phyloP scores from a whole-genome alignment of 2,113 vertebrate species.

The Girardinichthys multiradiatus region DNA sequence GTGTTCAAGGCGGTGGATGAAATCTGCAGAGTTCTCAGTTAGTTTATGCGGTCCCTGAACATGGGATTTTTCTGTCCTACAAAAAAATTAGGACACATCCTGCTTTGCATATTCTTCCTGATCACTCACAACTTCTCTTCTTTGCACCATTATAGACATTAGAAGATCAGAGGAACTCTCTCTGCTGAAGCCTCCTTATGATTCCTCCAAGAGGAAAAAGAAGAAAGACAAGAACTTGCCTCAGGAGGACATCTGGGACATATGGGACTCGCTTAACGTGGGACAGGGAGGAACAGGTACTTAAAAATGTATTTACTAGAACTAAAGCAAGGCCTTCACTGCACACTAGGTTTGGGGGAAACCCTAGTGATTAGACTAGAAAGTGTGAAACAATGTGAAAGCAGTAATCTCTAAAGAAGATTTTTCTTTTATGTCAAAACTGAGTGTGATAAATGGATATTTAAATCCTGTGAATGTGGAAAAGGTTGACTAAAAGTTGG shows the following conservation, averaged over 20 bases:
- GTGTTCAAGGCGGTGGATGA: constrained; percentile 92
- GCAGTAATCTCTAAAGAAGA: not conserved
- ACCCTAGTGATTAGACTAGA: not conserved
- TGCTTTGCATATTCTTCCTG: not conserved
- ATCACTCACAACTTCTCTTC: not conserved
- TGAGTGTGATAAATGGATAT: not conserved
- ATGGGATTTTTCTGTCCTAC: not conserved
- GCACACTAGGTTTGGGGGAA: not conserved
- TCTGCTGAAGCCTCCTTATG: constrained; percentile 85
- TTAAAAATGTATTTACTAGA: not conserved
- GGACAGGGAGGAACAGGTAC: constrained; percentile 85
- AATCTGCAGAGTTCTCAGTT: constrained; percentile 92
- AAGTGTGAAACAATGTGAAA: not conserved
- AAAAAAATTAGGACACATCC: not conserved
- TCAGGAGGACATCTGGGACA: constrained; percentile 87
- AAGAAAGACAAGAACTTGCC: constrained; percentile 89
- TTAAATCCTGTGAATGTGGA: not conserved
- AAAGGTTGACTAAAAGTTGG: not conserved
- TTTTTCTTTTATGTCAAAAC: not conserved
- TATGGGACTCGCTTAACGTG: constrained; percentile 78
- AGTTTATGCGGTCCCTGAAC: constrained; percentile 66
- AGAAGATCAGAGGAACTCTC: constrained; percentile 94
- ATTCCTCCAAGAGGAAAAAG: constrained; percentile 92
- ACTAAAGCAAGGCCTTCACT: not conserved
- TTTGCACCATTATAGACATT: constrained; percentile 81